Base-by-base conservation (phyloP, 2,797 vertebrate genomes). In the Acrossocheilus wenchowensis region DNA sequence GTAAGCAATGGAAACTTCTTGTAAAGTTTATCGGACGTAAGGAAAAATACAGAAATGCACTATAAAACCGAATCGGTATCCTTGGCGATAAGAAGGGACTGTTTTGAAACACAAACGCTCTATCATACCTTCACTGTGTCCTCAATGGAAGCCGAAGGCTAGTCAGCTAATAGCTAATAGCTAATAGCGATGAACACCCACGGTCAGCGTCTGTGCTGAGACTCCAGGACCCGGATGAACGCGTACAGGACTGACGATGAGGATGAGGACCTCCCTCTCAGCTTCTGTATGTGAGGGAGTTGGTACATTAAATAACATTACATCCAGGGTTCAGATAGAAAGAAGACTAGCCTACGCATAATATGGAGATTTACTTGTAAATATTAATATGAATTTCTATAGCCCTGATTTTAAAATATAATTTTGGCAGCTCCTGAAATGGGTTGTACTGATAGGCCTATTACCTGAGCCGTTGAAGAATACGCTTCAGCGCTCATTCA, bases 191-290 rank as follows among this genome's bases (percentile, higher is more conserved):
- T 88, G 85, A 64, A 74, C 74, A 64, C 78, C 77, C 84, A 52
- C 68, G 52, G 77, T 80, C 50, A 71, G 84, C 84, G 66, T 86
- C 90, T 87, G 90, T 89, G 77, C 89, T 79, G 15, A 4, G 23
- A 9, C 48, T 30, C n/a, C 39, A 74, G 21, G 36, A 66, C 85
- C 85, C 85, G 84, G 84, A 86, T 86, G 78, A 81, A 26, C 43
- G 72, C n/a, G 26, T 75, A 36, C 48, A 19, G 17, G 11, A 66
- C 26, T 68, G 11, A 23, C 0, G 26, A 3, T 1, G 19, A 64
- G 10, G 41, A 30, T 30, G 30, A 73, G 19, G 60, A 57, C 68
- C 50, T 41, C 62, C 62, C 45, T 81, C 26, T 77, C 10, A 75
- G 69, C 71, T 43, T 23, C 69, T 21, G 39, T 14, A 6, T 45